Conservation (phyloP, 2,113 vertebrate species). For the Atherinomorus stipes region DNA sequence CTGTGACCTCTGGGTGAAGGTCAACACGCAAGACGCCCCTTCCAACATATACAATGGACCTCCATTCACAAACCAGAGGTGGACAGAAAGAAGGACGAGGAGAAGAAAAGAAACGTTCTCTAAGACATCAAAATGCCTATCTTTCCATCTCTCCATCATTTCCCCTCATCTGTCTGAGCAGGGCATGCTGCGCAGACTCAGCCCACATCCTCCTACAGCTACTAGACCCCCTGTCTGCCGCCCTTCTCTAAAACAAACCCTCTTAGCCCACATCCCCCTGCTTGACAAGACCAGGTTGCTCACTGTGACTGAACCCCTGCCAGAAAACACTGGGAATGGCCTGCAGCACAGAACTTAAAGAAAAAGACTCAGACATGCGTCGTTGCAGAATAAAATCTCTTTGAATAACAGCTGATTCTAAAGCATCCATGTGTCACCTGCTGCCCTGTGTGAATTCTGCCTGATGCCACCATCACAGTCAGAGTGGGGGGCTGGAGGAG, state of each 20-base stretch:
- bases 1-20: constrained; percentile 67
- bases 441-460: constrained; percentile 55
- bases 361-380: constrained; percentile 15
- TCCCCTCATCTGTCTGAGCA: constrained; percentile 58
- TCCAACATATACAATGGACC: constrained; percentile 66
- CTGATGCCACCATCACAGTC: constrained; percentile 44
- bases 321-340: constrained; percentile 37
- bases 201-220: constrained; percentile 67
- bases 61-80: constrained; percentile 65
- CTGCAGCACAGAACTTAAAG: background rate
- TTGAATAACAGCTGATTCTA: constrained; percentile 50
- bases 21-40: constrained; percentile 69
- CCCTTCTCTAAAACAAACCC: constrained; percentile 56
- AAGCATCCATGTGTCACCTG: constrained; percentile 65
- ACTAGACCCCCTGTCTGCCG: constrained; percentile 55
- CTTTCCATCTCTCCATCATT: constrained; percentile 68
- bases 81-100: constrained; percentile 48
- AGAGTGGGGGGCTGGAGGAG: constrained; percentile 16
- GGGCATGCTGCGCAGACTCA: constrained; percentile 41
- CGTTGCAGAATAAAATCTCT: constrained; percentile 25
- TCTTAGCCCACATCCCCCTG: constrained; percentile 53
- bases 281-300: constrained; percentile 39
- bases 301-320: constrained; percentile 35
- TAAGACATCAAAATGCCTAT: constrained; percentile 61
- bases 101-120: constrained; percentile 54